Conservation (phyloP, 2,888 invertebrate species). For the Plagodis pulveraria region DNA sequence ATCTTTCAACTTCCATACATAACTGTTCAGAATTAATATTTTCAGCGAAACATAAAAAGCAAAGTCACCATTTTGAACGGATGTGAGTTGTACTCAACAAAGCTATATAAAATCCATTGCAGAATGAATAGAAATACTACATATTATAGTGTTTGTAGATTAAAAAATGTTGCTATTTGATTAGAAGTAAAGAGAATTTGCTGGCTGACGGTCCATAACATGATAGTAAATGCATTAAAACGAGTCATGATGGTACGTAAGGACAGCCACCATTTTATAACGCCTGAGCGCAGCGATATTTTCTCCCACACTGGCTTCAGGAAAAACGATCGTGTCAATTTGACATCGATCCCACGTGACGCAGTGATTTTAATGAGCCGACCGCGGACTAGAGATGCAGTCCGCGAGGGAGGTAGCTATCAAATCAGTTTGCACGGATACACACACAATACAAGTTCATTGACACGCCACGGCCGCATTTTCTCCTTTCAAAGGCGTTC, state of each 20-base stretch:
- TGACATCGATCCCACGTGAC: slow-evolving; percentile 91
- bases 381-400: slow-evolving; percentile 86
- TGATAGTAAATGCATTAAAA: slow-evolving; percentile 66
- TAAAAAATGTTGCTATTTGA: slow-evolving; percentile 53
- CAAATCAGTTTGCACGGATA: slow-evolving; percentile 86
- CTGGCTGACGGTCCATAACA: slow-evolving; percentile 51
- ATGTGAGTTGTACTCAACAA: slow-evolving; percentile 79
- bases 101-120: slow-evolving; percentile 66
- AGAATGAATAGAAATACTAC: slow-evolving; percentile 55
- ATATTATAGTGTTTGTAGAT: slow-evolving; percentile 47
- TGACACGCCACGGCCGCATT: slow-evolving; percentile 86
- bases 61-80: slow-evolving; percentile 89
- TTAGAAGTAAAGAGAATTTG: slow-evolving; percentile 50
- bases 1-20: neutral
- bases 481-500: slow-evolving; percentile 82
- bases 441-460: slow-evolving; percentile 86
- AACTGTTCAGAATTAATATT: slow-evolving; percentile 6
- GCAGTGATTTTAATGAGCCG: slow-evolving; percentile 89
- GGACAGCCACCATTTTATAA: slow-evolving; percentile 85
- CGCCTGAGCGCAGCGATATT: slow-evolving; percentile 82
- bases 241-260: slow-evolving; percentile 70
- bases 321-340: slow-evolving; percentile 85
- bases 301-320: slow-evolving; percentile 81
- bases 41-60: slow-evolving; percentile 58
- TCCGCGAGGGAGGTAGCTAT: slow-evolving; percentile 88